These are phyloP conservation scores for Myotis findleyi DNA, from an alignment of 2,797 vertebrate species.

Conservation along the genomic window DNA sequence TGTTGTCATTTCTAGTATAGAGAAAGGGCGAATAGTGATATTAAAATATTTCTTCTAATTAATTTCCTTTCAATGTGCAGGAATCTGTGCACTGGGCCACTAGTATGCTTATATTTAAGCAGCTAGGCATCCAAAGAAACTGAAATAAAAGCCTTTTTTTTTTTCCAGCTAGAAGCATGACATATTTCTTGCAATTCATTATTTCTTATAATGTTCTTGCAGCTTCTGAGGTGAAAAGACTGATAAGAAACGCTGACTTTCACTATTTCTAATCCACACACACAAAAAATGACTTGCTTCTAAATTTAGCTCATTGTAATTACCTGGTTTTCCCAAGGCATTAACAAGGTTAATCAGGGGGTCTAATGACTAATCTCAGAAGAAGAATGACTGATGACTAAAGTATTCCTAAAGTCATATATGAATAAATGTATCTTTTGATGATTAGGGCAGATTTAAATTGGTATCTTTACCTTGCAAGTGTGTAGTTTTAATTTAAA, in stretches of 20 bases:
- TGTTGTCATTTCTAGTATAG: too few relatives aligned
- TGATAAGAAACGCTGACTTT: slow-evolving; percentile 65
- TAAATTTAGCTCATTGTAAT: slow-evolving; percentile 82
- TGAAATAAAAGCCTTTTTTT: slow-evolving; percentile 43
- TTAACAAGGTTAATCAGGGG: slow-evolving; percentile 79
- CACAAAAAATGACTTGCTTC: slow-evolving; percentile 66
- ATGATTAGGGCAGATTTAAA: not conserved
- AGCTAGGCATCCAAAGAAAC: not conserved
- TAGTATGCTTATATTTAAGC: slow-evolving; percentile 13
- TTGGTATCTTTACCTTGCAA: not conserved
- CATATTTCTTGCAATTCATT: slow-evolving; percentile 12
- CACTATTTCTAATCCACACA: slow-evolving; percentile 71
- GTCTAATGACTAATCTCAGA: slow-evolving; percentile 68
- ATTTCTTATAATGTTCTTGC: slow-evolving; percentile 65
- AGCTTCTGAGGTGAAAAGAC: slow-evolving; percentile 72
- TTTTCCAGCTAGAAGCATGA: slow-evolving; percentile 24
- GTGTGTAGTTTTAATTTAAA: not conserved
- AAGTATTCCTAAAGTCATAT: not conserved
- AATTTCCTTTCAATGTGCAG: too few relatives aligned
- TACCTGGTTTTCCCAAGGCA: slow-evolving; percentile 62
- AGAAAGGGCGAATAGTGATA: too few relatives aligned
- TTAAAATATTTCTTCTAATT: too few relatives aligned
- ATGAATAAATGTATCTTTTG: not conserved
- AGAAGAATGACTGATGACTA: slow-evolving; percentile 69
- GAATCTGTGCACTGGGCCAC: too few relatives aligned